These are phyloP conservation scores for Cheumatopsyche charites DNA, from an alignment of 1,140 invertebrate genomes.

Conservation along the genomic window DNA sequence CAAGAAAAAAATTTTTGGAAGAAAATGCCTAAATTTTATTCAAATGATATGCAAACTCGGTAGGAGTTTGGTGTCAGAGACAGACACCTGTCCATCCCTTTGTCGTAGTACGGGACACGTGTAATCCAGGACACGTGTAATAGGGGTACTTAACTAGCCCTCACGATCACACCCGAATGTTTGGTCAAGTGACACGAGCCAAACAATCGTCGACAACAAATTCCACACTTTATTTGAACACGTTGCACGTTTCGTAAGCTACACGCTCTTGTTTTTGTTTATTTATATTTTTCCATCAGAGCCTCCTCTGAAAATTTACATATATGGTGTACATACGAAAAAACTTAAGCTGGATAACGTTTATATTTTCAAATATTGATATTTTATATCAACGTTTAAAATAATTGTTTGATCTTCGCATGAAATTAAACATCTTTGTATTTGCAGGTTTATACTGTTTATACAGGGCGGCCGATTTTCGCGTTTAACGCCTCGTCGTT, in stretches of 20 bases:
- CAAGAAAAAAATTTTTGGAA: too few species aligned
- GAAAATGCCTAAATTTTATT: conserved; percentile 15
- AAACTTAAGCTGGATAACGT: too few species aligned
- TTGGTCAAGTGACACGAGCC: conserved; percentile 24
- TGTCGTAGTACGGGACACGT: not conserved
- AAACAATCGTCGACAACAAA: not conserved
- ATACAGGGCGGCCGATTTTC: too few species aligned
- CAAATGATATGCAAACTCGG: conserved; percentile 17
- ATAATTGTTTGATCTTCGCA: too few species aligned
- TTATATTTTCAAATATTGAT: too few species aligned
- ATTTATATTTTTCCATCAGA: too few species aligned
- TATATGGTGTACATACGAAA: too few species aligned
- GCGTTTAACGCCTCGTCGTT: too few species aligned
- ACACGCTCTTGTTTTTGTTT: not conserved
- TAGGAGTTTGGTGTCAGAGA: not conserved
- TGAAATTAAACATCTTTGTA: too few species aligned
- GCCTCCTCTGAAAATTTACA: too few species aligned
- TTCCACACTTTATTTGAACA: conserved; percentile 9
- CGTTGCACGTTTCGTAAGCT: not conserved
- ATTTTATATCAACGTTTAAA: too few species aligned
- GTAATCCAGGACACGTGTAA: conserved; percentile 2
- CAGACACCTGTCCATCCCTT: conserved; percentile 1
- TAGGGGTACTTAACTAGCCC: conserved; percentile 25
- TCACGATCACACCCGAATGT: not conserved
- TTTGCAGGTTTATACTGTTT: too few species aligned